These are phyloP conservation scores for Myoxocephalus aenaeus DNA, from an alignment of 2,797 vertebrate genomes.

Conservation along the genomic window DNA sequence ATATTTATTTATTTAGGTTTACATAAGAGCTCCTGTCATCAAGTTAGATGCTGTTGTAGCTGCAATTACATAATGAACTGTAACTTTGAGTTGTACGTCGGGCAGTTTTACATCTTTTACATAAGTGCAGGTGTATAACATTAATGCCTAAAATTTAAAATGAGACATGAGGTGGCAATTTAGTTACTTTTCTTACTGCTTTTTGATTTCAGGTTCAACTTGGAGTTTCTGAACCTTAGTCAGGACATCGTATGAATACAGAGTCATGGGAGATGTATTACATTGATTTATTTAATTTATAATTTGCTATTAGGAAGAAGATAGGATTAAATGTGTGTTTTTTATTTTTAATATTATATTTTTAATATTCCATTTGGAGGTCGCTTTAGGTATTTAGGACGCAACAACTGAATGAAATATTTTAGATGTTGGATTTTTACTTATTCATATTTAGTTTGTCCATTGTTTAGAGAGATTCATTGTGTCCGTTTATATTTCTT, in stretches of 20 bases:
- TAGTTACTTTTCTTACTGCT: neutral
- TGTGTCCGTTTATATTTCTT: neutral
- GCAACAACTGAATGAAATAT: neutral
- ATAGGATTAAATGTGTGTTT: neutral
- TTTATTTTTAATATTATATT: neutral
- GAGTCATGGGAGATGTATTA: neutral
- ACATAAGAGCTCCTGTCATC: conserved; percentile 11
- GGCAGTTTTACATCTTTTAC: neutral
- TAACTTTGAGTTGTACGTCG: neutral
- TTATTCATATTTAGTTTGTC: neutral
- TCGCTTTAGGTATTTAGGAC: neutral
- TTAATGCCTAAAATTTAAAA: neutral
- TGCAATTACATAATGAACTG: neutral
- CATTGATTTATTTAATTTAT: neutral
- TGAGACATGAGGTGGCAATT: neutral
- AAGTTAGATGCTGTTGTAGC: neutral
- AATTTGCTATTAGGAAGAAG: too few species aligned
- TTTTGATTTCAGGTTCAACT: neutral
- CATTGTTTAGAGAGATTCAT: neutral
- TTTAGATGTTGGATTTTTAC: neutral
- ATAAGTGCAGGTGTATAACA: neutral
- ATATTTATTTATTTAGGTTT: conserved; percentile 23
- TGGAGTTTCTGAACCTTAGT: neutral
- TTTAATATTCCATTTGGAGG: neutral
- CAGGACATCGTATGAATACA: neutral